A percentile compares a stretch with the other conserved stretches of the same genome.
Evolutionary conservation across 1,140 invertebrate species (phyloP).

Genomic region (Temnothorax nylanderi): DNA sequence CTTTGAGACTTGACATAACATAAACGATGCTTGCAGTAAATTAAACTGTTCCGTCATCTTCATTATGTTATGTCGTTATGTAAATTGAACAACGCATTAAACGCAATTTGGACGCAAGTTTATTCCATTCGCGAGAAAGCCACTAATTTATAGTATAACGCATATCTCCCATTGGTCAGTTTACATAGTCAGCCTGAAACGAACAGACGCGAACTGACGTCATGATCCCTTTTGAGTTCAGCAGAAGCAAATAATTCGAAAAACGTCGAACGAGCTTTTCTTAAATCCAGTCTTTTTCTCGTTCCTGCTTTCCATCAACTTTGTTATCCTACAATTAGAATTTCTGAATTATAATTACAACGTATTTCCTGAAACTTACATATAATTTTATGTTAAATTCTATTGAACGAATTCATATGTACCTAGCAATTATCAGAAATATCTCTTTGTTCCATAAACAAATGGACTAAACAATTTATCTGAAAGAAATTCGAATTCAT

Average conservation of each 20-base stretch:
- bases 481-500: background rate
- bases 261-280: background rate
- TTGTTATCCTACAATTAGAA: background rate
- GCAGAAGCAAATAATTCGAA: background rate
- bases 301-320: background rate
- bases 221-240: constrained; percentile 28
- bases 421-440: background rate
- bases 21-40: background rate
- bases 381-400: background rate
- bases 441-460: background rate
- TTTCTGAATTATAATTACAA: background rate
- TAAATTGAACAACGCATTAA: constrained; percentile 21
- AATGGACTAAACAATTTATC: background rate
- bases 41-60: background rate
- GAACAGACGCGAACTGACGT: constrained; percentile 35
- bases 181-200: constrained; percentile 20
- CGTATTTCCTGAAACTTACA: background rate
- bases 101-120: constrained; percentile 21
- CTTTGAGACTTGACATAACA: background rate
- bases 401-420: background rate
- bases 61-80: background rate
- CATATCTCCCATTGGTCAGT: constrained; percentile 33
- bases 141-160: constrained; percentile 45
- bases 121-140: constrained; percentile 29
- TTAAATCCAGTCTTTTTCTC: background rate